A percentile compares a stretch with the other conserved stretches of the same genome.
phyloP scores from a whole-genome alignment of 2,888 invertebrate genomes.

The Phyllotreta cruciferae region DNA sequence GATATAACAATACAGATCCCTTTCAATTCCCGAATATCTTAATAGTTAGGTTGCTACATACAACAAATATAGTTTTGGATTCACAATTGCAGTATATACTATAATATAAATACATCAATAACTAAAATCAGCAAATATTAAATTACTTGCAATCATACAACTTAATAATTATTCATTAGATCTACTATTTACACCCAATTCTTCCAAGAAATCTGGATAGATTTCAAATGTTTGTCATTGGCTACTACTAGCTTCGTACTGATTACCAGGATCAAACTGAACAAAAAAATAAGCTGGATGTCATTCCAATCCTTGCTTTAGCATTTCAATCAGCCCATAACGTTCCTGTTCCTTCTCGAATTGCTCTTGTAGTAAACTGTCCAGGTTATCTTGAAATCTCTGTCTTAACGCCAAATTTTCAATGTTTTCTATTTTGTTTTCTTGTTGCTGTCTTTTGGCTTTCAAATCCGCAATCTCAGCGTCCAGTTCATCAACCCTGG shows the following conservation, averaged over 20 bases:
- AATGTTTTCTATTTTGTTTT: conserved; percentile 82
- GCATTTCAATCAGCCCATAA: conserved; percentile 54
- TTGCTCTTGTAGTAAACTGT: conserved; percentile 80
- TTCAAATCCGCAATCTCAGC: conserved; percentile 79
- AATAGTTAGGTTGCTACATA: too few species aligned
- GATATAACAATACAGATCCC: too few species aligned
- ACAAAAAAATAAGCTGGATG: conserved; percentile 21
- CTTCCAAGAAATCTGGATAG: conserved; percentile 8
- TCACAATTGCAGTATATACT: too few species aligned
- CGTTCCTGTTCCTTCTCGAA: conserved; percentile 78
- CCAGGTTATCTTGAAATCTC: conserved; percentile 77
- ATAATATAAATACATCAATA: too few species aligned
- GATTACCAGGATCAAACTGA: conserved; percentile 8
- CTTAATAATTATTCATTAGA: not conserved
- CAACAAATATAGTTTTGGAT: too few species aligned
- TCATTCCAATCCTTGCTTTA: conserved; percentile 50
- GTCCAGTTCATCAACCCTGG: conserved; percentile 74
- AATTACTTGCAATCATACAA: not conserved
- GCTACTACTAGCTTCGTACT: conserved; percentile 1
- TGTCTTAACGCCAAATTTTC: conserved; percentile 84
- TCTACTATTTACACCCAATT: conserved; percentile 10
- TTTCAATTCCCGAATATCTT: too few species aligned
- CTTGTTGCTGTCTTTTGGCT: conserved; percentile 77
- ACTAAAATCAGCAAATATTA: not conserved
- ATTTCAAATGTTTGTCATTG: conserved; percentile 13